Evolutionary conservation across 2,888 invertebrate genomes (phyloP).

Genomic region (Drosophila kanekoi): DNA sequence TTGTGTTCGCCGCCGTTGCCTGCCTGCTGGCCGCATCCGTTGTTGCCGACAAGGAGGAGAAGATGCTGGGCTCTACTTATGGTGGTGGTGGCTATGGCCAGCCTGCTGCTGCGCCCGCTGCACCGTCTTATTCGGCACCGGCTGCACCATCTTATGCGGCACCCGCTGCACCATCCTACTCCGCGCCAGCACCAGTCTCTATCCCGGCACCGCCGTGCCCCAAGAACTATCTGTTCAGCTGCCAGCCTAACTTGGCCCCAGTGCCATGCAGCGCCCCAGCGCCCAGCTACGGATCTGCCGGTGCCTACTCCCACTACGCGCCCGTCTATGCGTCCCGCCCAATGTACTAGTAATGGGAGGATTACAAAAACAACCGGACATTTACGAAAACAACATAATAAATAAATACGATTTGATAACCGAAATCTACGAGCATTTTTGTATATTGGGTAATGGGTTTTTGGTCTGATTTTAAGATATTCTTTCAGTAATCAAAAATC

Average conservation of each 20-base stretch:
- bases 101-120: slow-evolving; percentile 49
- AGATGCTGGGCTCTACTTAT: slow-evolving; percentile 69
- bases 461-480: background rate
- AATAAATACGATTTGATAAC: slow-evolving; percentile 14
- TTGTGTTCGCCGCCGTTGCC: slow-evolving; percentile 51
- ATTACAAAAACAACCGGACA: background rate
- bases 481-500: too few relatives aligned
- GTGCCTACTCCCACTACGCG: slow-evolving; percentile 80
- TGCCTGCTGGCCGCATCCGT: slow-evolving; percentile 54
- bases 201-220: slow-evolving; percentile 77
- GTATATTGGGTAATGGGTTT: background rate
- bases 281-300: slow-evolving; percentile 72
- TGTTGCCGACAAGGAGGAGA: slow-evolving; percentile 59
- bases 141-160: slow-evolving; percentile 51
- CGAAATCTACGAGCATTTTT: background rate
- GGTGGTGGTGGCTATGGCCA: slow-evolving; percentile 65
- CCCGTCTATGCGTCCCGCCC: slow-evolving; percentile 70
- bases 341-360: slow-evolving; percentile 37
- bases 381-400: slow-evolving; percentile 24
- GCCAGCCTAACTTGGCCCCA: slow-evolving; percentile 77
- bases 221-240: slow-evolving; percentile 81
- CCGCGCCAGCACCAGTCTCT: slow-evolving; percentile 57
- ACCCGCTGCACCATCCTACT: slow-evolving; percentile 48
- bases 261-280: slow-evolving; percentile 77
- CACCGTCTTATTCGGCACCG: slow-evolving; percentile 49